Conservation (phyloP, 2,113 vertebrate genomes). For the Orycteropus afer region DNA sequence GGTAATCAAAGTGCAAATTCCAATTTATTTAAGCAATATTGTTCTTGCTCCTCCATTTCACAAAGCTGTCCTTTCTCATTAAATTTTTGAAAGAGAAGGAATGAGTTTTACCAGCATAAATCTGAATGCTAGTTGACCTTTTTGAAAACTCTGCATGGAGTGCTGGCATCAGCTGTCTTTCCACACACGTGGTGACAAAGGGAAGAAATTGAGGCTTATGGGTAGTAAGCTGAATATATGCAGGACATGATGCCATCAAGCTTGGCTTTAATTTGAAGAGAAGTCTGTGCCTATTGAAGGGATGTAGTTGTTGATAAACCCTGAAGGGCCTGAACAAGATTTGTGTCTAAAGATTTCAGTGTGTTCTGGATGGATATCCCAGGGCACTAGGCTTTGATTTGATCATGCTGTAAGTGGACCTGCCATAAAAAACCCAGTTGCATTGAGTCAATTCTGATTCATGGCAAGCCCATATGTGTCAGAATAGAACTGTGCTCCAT, state of each 20-base stretch:
- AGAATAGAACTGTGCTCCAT: neutral
- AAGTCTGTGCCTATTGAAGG: neutral
- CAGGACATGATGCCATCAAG: neutral
- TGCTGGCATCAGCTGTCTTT: constrained; percentile 51
- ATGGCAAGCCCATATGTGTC: no score
- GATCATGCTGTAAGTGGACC: neutral
- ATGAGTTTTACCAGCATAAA: constrained; percentile 72
- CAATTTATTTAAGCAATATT: constrained; percentile 82
- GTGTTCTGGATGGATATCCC: neutral
- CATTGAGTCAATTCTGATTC: neutral
- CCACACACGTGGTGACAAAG: neutral
- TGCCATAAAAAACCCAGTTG: neutral
- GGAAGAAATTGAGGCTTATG: constrained; percentile 14
- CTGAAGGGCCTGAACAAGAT: neutral
- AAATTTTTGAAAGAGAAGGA: constrained; percentile 74
- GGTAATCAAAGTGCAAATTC: constrained; percentile 81
- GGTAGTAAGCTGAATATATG: neutral
- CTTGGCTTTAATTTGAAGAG: neutral
- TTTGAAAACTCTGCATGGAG: constrained; percentile 56
- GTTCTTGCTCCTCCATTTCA: constrained; percentile 71
- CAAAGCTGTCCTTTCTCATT: constrained; percentile 79
- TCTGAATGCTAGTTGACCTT: constrained; percentile 70
- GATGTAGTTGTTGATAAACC: neutral
- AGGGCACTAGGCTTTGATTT: neutral
- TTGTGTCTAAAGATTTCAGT: neutral